Conservation (phyloP, 1,140 invertebrate genomes). For the Bactericera cockerelli region DNA sequence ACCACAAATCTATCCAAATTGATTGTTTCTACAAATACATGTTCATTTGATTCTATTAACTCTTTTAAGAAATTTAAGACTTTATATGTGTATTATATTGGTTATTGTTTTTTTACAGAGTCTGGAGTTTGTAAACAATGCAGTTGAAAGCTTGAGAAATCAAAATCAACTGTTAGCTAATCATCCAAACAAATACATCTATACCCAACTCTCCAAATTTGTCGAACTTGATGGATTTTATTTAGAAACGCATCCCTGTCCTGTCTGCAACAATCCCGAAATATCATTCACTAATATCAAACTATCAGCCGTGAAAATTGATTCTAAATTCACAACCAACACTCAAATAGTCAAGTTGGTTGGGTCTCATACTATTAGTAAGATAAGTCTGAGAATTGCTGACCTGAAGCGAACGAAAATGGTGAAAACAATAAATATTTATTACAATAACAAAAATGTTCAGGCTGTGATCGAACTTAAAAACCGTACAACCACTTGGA, state of each 20-base stretch:
- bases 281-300: conserved; percentile 84
- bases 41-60: no score
- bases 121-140: conserved; percentile 65
- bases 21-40: no score
- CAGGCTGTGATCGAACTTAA: conserved; percentile 94
- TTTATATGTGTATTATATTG: no score
- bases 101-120: conserved; percentile 30
- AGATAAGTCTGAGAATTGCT: conserved; percentile 80
- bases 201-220: conserved; percentile 76
- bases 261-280: conserved; percentile 95
- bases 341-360: conserved; percentile 94
- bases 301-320: conserved; percentile 80
- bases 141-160: conserved; percentile 62
- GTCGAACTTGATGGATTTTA: conserved; percentile 94
- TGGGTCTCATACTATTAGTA: conserved; percentile 86
- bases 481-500: conserved; percentile 88
- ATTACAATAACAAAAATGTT: conserved; percentile 90
- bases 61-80: no score
- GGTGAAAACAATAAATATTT: conserved; percentile 90
- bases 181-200: conserved; percentile 87
- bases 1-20: no score
- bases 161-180: conserved; percentile 77
- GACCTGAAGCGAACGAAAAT: conserved; percentile 95
- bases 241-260: conserved; percentile 88
- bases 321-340: conserved; percentile 94